phyloP scores from a whole-genome alignment of 2,888 invertebrate genomes.

The Mythimna vitellina region DNA sequence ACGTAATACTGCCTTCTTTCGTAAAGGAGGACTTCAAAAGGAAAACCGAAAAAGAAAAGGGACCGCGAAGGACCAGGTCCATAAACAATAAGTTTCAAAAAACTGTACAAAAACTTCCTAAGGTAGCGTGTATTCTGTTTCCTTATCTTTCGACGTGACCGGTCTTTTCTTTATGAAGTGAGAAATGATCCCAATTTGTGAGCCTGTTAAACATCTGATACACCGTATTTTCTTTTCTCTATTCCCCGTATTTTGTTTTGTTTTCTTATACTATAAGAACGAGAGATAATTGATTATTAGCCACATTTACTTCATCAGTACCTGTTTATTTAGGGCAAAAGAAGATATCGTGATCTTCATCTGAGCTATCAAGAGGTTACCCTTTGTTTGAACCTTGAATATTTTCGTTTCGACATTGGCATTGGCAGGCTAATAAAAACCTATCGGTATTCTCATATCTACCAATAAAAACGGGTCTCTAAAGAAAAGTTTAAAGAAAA shows the following conservation, averaged over 20 bases:
- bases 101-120: slow-evolving; percentile 47
- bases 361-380: not conserved
- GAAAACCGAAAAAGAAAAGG: slow-evolving; percentile 16
- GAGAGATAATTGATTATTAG: slow-evolving; percentile 9
- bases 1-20: not conserved
- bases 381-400: slow-evolving; percentile 1
- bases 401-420: slow-evolving; percentile 9
- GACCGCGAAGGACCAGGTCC: slow-evolving; percentile 26
- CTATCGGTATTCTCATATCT: slow-evolving; percentile 37
- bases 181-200: slow-evolving; percentile 60
- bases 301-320: not conserved
- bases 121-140: slow-evolving; percentile 53
- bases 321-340: not conserved
- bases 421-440: slow-evolving; percentile 36
- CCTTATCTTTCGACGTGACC: slow-evolving; percentile 56
- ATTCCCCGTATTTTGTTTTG: slow-evolving; percentile 22
- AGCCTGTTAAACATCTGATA: slow-evolving; percentile 56
- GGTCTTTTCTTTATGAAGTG: slow-evolving; percentile 51
- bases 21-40: slow-evolving; percentile 13
- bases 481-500: slow-evolving; percentile 50
- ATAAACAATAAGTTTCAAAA: slow-evolving; percentile 56
- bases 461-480: slow-evolving; percentile 31
- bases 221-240: slow-evolving; percentile 45
- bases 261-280: not conserved
- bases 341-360: not conserved